phyloP scores from a whole-genome alignment of 2,113 vertebrate genomes.

The Trinectes maculatus region DNA sequence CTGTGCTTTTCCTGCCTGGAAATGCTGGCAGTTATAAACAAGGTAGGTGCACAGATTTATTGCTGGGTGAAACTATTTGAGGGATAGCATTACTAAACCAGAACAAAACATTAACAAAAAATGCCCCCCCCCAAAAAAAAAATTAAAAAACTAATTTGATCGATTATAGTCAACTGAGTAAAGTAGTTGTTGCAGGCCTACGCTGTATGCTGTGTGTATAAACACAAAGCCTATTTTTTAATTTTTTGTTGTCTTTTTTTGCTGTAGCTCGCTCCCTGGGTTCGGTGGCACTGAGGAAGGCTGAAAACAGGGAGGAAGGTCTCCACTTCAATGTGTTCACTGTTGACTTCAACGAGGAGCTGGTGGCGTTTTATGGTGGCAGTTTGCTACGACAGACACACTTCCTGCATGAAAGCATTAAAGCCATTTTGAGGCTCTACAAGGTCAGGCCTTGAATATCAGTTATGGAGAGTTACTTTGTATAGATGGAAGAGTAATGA shows the following conservation, averaged over 20 bases:
- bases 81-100: too few species aligned
- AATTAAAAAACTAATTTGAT: too few species aligned
- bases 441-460: constrained; percentile 82
- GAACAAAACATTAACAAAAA: too few species aligned
- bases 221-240: too few species aligned
- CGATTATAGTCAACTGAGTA: too few species aligned
- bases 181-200: too few species aligned
- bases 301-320: constrained; percentile 88
- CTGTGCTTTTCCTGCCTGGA: constrained; percentile 96
- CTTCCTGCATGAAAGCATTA: constrained; percentile 95
- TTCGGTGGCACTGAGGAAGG: constrained; percentile 94
- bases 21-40: constrained; percentile 98
- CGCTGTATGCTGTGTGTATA: too few species aligned
- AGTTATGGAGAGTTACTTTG: background rate
- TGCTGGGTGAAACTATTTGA: too few species aligned
- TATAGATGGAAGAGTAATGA: too few species aligned
- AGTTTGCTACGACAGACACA: constrained; percentile 90
- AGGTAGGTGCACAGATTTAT: constrained; percentile 79
- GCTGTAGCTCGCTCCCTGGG: constrained; percentile 91
- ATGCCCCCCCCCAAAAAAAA: too few species aligned
- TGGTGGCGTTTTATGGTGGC: constrained; percentile 96
- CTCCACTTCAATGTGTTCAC: constrained; percentile 96
- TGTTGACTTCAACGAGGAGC: constrained; percentile 96
- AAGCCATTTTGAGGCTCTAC: constrained; percentile 93
- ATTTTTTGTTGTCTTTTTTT: constrained; percentile 5